These are phyloP conservation scores for Polypedilum vanderplanki DNA, from an alignment of 1,140 invertebrate species.

Conservation along the genomic window DNA sequence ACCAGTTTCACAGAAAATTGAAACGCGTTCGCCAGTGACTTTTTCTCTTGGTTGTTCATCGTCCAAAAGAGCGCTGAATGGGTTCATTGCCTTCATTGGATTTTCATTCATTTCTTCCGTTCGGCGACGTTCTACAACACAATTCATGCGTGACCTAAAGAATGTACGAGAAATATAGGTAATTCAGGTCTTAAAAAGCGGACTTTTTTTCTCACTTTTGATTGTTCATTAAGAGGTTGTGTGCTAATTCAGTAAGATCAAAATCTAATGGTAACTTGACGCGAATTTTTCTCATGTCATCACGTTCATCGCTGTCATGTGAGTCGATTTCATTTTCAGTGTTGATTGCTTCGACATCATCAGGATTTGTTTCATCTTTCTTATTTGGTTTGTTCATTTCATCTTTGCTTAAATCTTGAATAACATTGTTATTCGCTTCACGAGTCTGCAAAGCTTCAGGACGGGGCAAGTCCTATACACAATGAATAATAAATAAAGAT, in stretches of 20 bases:
- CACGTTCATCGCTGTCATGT: constrained; percentile 46
- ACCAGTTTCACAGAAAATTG: constrained; percentile 77
- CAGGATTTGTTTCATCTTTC: constrained; percentile 34
- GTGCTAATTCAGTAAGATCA: constrained; percentile 70
- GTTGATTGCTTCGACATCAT: constrained; percentile 31
- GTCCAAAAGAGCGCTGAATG: constrained; percentile 61
- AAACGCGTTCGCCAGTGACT: constrained; percentile 73
- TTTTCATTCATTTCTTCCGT: constrained; percentile 74
- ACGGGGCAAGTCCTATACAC: not conserved
- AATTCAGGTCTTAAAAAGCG: not conserved
- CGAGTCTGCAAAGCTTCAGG: constrained; percentile 4
- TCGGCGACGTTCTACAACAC: constrained; percentile 74
- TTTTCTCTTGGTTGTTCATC: constrained; percentile 65
- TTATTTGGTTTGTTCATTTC: constrained; percentile 33
- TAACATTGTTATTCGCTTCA: constrained; percentile 12
- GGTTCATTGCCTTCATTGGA: constrained; percentile 57
- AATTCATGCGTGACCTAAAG: constrained; percentile 68
- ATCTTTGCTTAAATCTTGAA: constrained; percentile 19
- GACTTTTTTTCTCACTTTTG: constrained; percentile 49
- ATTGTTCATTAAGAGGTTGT: constrained; percentile 66
- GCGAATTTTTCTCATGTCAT: constrained; percentile 54
- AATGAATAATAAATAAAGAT: not conserved
- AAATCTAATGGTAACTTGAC: constrained; percentile 70
- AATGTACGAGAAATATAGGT: constrained; percentile 26
- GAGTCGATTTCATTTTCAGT: constrained; percentile 36